Base-by-base conservation (phyloP, 2,888 invertebrate genomes). In the Tolmerus cingulatus region DNA sequence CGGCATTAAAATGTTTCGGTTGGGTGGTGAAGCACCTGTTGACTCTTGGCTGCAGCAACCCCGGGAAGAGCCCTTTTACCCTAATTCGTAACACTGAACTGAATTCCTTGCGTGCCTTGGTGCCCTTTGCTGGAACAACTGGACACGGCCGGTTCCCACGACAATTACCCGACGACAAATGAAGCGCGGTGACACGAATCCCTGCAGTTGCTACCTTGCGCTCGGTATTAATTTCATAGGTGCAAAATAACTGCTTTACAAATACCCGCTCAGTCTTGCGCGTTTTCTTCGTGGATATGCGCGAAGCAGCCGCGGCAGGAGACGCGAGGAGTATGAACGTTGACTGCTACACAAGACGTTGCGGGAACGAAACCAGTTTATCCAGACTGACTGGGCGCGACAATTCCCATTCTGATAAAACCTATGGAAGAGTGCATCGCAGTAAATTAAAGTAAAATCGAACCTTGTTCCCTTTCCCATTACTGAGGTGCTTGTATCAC, bases 181-280 rank as follows among this genome's bases (percentile, higher is more conserved):
- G 79, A 79, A 79, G 79, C 79, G 46, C 79, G 16, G 79, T 51
- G 79, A 51, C 46, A 79, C 55, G 79, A 79, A 79, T 79, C 79
- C 79, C 30, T 79, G 51, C 79, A 79, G 30, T 66, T 16, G 79
- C 79, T 79, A 79, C 51, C 79, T 79, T 51, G 76, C 0, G 37
- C 78, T 16, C 27, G n/a, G 51, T 79, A 79, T 79, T 51, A 51
- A 30, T 79, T 79, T 79, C 79, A 79, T 79, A 51, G 51, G 30
- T 79, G 79, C 79, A 79, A 66, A 51, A 66, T 66, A 66, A 66
- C 66, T 66, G 66, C 66, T 23, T 23, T 66, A 8, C 12, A 66
- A 66, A 66, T 51, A n/a, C 51, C 7, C 66, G 27, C 27, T 27
- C 66, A 27, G 8, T 19, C 66, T 66, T 66, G 66, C 8, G 27